Base-by-base conservation (phyloP, 2,888 invertebrate genomes). In the Panzeria rudis region DNA sequence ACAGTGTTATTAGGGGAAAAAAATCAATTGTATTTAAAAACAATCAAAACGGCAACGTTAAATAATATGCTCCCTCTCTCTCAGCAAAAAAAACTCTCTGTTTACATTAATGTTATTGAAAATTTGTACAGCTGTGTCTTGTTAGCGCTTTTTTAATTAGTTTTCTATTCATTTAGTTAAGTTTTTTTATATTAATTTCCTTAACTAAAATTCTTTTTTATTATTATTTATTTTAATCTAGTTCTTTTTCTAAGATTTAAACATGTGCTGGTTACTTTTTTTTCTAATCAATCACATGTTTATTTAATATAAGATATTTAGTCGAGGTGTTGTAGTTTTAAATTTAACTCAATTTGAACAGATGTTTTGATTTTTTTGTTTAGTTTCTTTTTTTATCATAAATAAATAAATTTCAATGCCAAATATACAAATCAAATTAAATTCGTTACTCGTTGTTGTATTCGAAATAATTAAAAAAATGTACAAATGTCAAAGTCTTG, bases 401-500 rank as follows among this genome's bases (percentile, higher is more conserved):
- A 32, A 47, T 61, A 61, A 38, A 73, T 20, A 64, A 47, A 59
- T 59, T 69, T 78, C 78, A 78, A 69, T 78, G 69, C 52, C 69
- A 71, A 62, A 61, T 62, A 50, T 29, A 56, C 15, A 59, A 68
- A 59, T 50, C 29, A 9, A 66, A 76, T 35, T 17, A n/a, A 11
- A 32, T 72, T 44, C 11, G 13, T 38, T 13, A 44, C 2, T 35
- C 1, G 44, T 76, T 54, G 3, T 41, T 62, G 38, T 50, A 8
- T 32, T 29, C 15, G 11, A 61, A 78, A 61, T 41, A 25, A 29
- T 61, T 47, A 20, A 61, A 78, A 15, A 17, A 38, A 41, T 50
- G 2, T 38, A 44, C 71, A 59, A 75, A 80, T 71, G 69, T 64
- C 79, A 79, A 75, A 83, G 79, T 79, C 59, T 84, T 79, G 38